These are phyloP conservation scores for Platichthys stellatus DNA, from an alignment of 2,113 vertebrate genomes.

Conservation along the genomic window DNA sequence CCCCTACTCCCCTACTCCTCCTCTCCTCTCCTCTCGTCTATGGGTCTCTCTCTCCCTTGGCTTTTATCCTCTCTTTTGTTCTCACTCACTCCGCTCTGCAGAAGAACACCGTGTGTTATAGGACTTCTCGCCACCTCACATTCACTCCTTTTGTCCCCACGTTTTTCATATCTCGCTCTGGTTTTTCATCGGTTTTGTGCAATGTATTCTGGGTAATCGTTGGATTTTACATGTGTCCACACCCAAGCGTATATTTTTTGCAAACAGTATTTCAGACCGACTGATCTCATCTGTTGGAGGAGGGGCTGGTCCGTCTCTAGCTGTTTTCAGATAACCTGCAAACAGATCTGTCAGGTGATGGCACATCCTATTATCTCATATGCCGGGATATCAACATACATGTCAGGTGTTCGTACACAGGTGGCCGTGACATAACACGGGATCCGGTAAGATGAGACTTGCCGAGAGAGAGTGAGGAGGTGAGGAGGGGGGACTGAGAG, in stretches of 20 bases:
- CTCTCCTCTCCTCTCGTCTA: conserved; percentile 41
- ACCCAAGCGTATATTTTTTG: not conserved
- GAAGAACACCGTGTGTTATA: not conserved
- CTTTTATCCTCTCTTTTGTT: not conserved
- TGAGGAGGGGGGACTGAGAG: conserved; percentile 45
- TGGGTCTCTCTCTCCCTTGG: not conserved
- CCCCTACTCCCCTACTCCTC: conserved; percentile 2
- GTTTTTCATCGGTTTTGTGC: not conserved
- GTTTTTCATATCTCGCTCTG: not conserved
- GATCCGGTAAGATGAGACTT: conserved; percentile 21
- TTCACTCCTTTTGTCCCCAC: not conserved
- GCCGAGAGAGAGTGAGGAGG: conserved; percentile 32
- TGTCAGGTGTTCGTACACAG: conserved; percentile 16
- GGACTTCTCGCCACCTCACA: not conserved
- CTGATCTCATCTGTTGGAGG: conserved; percentile 18
- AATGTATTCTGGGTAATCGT: not conserved
- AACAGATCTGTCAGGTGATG: conserved; percentile 23
- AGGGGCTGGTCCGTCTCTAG: not conserved
- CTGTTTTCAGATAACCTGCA: conserved; percentile 32
- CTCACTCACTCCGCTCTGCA: not conserved
- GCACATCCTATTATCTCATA: conserved; percentile 19
- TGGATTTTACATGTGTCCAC: not conserved
- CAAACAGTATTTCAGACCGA: not conserved
- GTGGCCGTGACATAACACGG: conserved; percentile 25
- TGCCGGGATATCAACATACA: not conserved